Base-by-base conservation (phyloP, 2,888 invertebrate genomes). In the Ophion obscuratus region DNA sequence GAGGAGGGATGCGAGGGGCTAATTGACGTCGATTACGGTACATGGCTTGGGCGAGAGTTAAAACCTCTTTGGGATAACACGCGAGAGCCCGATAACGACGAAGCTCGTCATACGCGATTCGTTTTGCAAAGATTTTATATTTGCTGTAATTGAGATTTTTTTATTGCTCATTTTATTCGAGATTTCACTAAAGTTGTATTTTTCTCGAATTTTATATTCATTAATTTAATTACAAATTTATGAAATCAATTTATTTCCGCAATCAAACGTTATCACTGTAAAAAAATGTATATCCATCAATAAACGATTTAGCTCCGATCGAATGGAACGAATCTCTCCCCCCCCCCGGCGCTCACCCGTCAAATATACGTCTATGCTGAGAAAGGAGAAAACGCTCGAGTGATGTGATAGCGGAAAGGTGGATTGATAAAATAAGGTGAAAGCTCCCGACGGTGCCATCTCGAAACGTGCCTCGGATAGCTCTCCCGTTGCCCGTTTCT, bases 361-460 rank as follows among this genome's bases (percentile, higher is more conserved):
- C 40, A 40, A 40, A 6, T 40, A 24, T 20, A 36, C n/a, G 53
- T 44, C 44, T 61, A 70, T 68, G 31, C 27, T 4, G 14, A 17
- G 11, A 67, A 31, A 68, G 71, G 57, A 47, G 31, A 47, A 31
- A 64, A 57, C 67, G 59, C 66, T 61, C 68, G 66, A 66, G 40
- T 40, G 77, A 64, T 73, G 79, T 44, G 24, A 84, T 14, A 80
- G 86, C 76, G 75, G 73, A 86, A 88, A 85, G 84, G 57, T 76
- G 86, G 85, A 89, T 90, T 89, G 90, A 90, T 90, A 88, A 89
- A 90, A 87, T 84, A 87, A 85, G 82, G 77, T 76, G 81, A 88
- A 81, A 81, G 85, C 80, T 90, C 85, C 88, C 88, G 80, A 66
- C 76, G 87, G 89, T 86, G 78, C 87, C 84, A 86, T 87, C 85